These are phyloP conservation scores for Peromyscus leucopus DNA, from an alignment of 2,113 vertebrate genomes.

Conservation along the genomic window DNA sequence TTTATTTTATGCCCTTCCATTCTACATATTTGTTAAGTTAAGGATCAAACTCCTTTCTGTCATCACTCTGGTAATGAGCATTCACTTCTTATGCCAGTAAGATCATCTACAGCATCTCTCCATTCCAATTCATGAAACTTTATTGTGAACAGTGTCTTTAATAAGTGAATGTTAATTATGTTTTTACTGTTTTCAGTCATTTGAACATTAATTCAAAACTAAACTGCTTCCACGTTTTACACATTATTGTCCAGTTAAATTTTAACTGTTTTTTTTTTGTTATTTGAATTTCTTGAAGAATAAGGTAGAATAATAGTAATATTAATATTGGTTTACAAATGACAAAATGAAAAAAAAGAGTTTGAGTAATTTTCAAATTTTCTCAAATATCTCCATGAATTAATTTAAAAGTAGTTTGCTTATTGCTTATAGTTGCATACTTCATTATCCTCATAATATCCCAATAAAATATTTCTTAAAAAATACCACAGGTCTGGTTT, in stretches of 20 bases:
- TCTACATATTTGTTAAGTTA: neutral
- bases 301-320: neutral
- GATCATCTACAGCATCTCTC: neutral
- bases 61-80: neutral
- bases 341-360: neutral
- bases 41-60: neutral
- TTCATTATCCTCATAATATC: neutral
- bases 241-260: neutral
- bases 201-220: slow-evolving; percentile 36
- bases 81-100: neutral
- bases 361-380: neutral
- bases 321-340: slow-evolving; percentile 10
- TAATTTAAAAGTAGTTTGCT: neutral
- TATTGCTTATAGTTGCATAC: neutral
- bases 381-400: neutral
- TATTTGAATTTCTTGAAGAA: neutral
- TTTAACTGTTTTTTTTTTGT: neutral
- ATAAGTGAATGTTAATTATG: slow-evolving; percentile 14
- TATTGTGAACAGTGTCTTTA: slow-evolving; percentile 26
- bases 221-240: neutral
- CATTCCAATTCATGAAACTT: neutral
- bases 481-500: neutral
- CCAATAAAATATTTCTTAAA: neutral
- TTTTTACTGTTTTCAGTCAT: neutral
- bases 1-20: slow-evolving; percentile 1